Conservation (phyloP, 1,140 invertebrate species). For the Globodera rostochiensis region DNA sequence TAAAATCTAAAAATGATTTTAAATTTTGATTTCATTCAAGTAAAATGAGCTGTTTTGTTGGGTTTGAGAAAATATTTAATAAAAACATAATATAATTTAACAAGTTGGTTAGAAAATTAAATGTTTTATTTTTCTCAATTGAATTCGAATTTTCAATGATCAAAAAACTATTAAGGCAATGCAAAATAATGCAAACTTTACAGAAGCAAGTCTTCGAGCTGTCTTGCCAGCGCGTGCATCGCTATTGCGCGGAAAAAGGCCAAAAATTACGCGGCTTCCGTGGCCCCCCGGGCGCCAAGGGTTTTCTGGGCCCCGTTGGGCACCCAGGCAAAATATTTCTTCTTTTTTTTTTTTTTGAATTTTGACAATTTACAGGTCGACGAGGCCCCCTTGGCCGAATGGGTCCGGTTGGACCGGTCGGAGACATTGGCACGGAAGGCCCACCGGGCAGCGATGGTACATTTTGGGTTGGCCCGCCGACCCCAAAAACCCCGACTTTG, state of each 20-base stretch:
- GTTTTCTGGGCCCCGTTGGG: conserved; percentile 45
- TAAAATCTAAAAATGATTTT: too few species aligned
- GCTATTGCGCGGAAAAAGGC: conserved; percentile 59
- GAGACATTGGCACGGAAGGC: conserved; percentile 56
- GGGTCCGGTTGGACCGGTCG: conserved; percentile 49
- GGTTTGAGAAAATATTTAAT: too few species aligned
- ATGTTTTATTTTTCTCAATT: too few species aligned
- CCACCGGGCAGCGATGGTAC: conserved; percentile 52
- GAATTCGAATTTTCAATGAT: too few species aligned
- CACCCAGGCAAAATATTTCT: conserved; percentile 24
- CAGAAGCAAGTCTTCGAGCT: conserved; percentile 63
- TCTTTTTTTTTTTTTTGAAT: conserved; percentile 5
- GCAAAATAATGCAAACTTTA: not conserved
- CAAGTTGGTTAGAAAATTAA: too few species aligned
- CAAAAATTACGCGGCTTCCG: conserved; percentile 58
- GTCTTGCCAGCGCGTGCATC: conserved; percentile 60
- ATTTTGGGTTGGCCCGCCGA: not conserved
- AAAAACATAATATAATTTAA: too few species aligned
- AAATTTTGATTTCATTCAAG: too few species aligned
- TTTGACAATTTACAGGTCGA: conserved; percentile 24
- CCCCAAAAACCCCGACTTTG: not conserved
- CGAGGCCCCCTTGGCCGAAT: conserved; percentile 44
- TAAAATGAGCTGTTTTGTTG: too few species aligned
- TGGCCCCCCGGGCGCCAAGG: conserved; percentile 41
- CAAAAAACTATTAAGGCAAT: too few species aligned